These are phyloP conservation scores for Morpho helenor DNA, from an alignment of 2,888 invertebrate genomes.

Conservation along the genomic window DNA sequence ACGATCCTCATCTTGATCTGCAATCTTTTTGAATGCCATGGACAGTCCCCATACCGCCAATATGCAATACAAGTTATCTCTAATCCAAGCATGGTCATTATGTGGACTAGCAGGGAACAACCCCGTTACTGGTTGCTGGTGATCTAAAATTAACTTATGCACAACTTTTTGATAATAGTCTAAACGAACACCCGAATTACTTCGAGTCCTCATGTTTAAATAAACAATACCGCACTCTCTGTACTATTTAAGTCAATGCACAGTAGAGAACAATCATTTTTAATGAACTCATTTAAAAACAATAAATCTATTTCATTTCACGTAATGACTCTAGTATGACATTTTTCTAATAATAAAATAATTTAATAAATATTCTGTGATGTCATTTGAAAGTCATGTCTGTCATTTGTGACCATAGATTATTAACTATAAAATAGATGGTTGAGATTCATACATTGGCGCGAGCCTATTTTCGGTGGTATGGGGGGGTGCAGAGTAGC, in stretches of 20 bases:
- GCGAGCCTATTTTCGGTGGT: too few species aligned
- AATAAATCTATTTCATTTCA: too few species aligned
- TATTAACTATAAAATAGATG: too few species aligned
- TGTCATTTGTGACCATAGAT: constrained; percentile 30
- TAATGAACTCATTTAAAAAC: background rate
- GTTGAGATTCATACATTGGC: too few species aligned
- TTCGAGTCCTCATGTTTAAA: constrained; percentile 87
- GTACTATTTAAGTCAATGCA: constrained; percentile 2
- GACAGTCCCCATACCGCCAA: constrained; percentile 98
- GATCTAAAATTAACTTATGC: constrained; percentile 94
- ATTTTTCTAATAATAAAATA: too few species aligned
- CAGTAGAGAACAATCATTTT: constrained; percentile 7
- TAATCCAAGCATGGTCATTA: constrained; percentile 97
- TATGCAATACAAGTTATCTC: constrained; percentile 98
- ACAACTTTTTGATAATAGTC: constrained; percentile 98
- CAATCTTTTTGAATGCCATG: constrained; percentile 99
- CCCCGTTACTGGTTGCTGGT: constrained; percentile 98
- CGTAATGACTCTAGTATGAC: too few species aligned
- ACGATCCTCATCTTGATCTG: constrained; percentile 98
- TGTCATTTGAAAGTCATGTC: constrained; percentile 68
- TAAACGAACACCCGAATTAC: constrained; percentile 94
- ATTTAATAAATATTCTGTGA: too few species aligned
- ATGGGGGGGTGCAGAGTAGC: too few species aligned
- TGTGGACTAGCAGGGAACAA: constrained; percentile 93
- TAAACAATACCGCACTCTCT: constrained; percentile 20